Conservation (phyloP, 2,797 vertebrate species). For the Danio albolineatus region DNA sequence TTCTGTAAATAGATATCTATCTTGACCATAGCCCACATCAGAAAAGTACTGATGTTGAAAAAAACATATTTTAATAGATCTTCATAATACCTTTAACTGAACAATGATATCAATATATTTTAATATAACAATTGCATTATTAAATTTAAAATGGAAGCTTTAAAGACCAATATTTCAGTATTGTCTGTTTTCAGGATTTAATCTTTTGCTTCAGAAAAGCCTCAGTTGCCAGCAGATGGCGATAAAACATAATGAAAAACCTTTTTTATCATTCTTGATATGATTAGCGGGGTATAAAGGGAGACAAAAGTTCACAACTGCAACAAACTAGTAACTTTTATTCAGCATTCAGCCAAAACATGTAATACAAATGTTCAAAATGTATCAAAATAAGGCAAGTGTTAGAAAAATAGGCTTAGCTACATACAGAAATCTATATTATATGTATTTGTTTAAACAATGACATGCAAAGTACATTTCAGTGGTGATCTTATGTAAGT, state of each 20-base stretch:
- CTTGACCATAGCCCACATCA: neutral
- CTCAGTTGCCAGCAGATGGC: neutral
- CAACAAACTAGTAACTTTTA: neutral
- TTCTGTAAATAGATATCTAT: neutral
- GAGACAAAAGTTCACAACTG: neutral
- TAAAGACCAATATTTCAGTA: too few relatives aligned
- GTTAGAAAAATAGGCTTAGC: neutral
- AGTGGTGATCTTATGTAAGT: neutral
- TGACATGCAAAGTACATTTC: neutral
- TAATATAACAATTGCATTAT: neutral
- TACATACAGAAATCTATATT: neutral
- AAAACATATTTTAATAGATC: too few relatives aligned
- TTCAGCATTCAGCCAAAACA: neutral
- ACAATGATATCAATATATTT: neutral
- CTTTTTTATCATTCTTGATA: too few relatives aligned
- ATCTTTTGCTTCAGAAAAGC: too few relatives aligned
- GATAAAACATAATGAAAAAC: slow-evolving; percentile 7
- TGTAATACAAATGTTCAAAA: neutral
- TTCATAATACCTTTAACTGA: neutral
- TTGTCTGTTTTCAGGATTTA: too few relatives aligned
- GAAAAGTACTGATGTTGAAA: neutral
- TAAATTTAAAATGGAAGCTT: too few relatives aligned
- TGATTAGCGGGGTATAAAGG: neutral
- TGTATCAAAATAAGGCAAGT: neutral
- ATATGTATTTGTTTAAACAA: neutral